Conservation (phyloP, 1,140 invertebrate species). For the Tetraneura akinire region DNA sequence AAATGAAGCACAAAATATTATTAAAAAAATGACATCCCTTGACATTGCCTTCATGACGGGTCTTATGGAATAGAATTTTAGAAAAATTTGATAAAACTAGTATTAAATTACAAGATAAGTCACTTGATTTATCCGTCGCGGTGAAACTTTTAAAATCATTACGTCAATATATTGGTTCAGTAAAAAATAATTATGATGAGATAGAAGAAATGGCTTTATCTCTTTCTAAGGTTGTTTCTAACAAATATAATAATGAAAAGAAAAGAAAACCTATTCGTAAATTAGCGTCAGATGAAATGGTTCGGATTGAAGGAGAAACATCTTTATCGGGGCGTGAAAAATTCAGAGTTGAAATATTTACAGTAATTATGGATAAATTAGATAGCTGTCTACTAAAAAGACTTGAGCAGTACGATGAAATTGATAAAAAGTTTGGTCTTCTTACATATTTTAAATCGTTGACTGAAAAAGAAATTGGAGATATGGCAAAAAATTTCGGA, state of each 20-base stretch:
- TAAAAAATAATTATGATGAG: too few relatives aligned
- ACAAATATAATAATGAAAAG: conserved; percentile 4
- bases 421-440: conserved; percentile 12
- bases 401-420: neutral
- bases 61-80: conserved; percentile 20
- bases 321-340: conserved; percentile 7
- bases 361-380: conserved; percentile 19
- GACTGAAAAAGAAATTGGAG: neutral
- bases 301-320: conserved; percentile 18
- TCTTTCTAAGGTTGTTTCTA: conserved; percentile 24
- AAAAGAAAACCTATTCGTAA: conserved; percentile 15
- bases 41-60: conserved; percentile 13
- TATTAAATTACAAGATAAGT: conserved; percentile 10
- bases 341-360: conserved; percentile 20
- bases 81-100: conserved; percentile 16
- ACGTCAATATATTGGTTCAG: too few relatives aligned
- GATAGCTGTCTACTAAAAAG: neutral
- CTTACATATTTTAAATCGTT: conserved; percentile 11
- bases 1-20: conserved; percentile 8
- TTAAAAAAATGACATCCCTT: conserved; percentile 13
- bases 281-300: conserved; percentile 11
- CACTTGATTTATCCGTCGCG: conserved; percentile 19
- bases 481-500: too few relatives aligned
- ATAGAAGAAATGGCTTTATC: conserved; percentile 20
- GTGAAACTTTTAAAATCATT: conserved; percentile 15